Base-by-base conservation (phyloP, 1,140 invertebrate species). In the Meloidogyne hapla region DNA sequence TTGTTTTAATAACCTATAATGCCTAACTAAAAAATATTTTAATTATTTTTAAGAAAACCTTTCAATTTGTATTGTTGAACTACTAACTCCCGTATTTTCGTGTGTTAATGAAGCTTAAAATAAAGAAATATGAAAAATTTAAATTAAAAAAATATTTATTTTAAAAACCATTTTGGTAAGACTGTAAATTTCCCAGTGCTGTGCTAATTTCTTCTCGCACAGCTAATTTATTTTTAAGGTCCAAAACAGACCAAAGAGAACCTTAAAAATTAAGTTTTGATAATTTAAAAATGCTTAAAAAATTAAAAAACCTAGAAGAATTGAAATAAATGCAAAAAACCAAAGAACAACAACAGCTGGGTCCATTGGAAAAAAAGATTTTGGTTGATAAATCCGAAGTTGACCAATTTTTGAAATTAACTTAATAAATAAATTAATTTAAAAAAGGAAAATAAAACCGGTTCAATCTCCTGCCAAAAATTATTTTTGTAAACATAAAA, bases 321-420 rank as follows among this genome's bases (percentile, higher is more conserved):
- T 68, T 13, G 62, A 48, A 12, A 66, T 28, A n/a, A 48, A 25
- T 45, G 73, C 65, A 21, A 75, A 68, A 48, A 21, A 45, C 83
- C 83, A 48, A 81, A 75, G 33, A 63, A 79, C 70, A 38, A 71
- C 21, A 0, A 73, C 70, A 5, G 64, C 77, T n/a, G 66, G 77
- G 10, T 42, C 72, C 38, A 68, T 77, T 12, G 76, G 72, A 66
- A 15, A 69, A 12, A 48, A 5, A 23, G 69, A 33, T 4, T 48
- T 26, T 1, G 84, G 84, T 9, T 84, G 77, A 70, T 84, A 85
- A 69, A 84, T 80, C 9, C 74, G 62, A 26, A 84, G 72, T 33
- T 67, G 70, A 25, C 71, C 74, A 12, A 62, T 33, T 13, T 79
- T 56, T 6, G 48, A 21, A 56, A 61, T n/a, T 25, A 33, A 76